Base-by-base conservation (phyloP, 2,113 vertebrate genomes). In the Furnarius figulus region DNA sequence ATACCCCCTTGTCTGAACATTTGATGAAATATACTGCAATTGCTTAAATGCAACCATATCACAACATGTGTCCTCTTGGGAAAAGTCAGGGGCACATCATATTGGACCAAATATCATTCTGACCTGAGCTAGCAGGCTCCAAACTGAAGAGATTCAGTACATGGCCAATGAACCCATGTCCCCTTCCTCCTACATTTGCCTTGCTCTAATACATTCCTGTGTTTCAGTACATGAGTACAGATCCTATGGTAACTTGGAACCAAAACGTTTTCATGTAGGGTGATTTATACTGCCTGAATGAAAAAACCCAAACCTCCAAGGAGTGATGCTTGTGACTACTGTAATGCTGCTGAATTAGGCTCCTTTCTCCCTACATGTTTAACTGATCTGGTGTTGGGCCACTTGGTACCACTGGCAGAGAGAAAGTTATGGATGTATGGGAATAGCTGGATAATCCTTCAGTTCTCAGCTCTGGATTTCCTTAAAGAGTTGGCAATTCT, bases 1-100 rank as follows among this genome's bases (percentile, higher is more conserved):
- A 7, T 39, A 71, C 12, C 62, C 30, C 8, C 42, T 75, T 68
- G 17, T 18, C 37, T 46, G 56, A 91, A 62, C 4, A 46, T 49
- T 31, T 0, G 0, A 18, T 52, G n/a, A 63, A 88, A 68, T 33
- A 50, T 2, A 30, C 30, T 1, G 0, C 10, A 66, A 74, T 15
- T 49, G 11, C 40, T 74, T 70, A 66, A 70, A 74, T 37, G 39
- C 5, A 35, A 35, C 0, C 1, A 20, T 53, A 46, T 6, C 28
- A 62, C 61, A 49, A 14, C 27, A 33, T 0, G 0, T 3, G 23
- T 53, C 21, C n/a, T 73, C 77, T 58, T 5, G 6, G 74, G 14
- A 77, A 65, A 65, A 59, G 49, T 28, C 30, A 80, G 22, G 70
- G 61, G 40, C 19, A 44, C 14, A 63, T 39, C 25, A 44, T 35